Conservation (phyloP, 2,113 vertebrate species). For the Merops nubicus region DNA sequence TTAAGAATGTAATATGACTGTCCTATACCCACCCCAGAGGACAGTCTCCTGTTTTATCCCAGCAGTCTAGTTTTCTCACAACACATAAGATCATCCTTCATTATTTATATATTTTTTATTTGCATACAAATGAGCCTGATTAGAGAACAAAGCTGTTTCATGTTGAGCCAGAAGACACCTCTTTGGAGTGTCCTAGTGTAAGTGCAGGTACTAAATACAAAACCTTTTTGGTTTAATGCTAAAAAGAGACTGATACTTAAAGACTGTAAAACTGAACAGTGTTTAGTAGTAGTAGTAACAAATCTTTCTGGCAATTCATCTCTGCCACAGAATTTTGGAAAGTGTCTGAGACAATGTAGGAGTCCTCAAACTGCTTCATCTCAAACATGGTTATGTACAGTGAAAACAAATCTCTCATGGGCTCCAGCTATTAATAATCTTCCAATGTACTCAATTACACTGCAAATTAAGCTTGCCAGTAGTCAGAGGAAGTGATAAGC, state of each 20-base stretch:
- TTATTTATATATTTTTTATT: not conserved
- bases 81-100: not conserved
- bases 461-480: not conserved
- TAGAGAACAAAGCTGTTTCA: not conserved
- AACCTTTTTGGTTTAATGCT: not conserved
- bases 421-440: not conserved
- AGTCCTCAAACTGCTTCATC: not conserved
- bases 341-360: not conserved
- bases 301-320: not conserved
- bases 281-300: not conserved
- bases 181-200: not conserved
- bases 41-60: not conserved
- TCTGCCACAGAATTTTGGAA: slow-evolving; percentile 7
- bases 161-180: not conserved
- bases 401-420: not conserved
- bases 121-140: not conserved
- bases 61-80: not conserved
- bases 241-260: not conserved
- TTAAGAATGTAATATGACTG: not conserved
- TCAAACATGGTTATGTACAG: not conserved
- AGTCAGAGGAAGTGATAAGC: not conserved
- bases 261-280: not conserved
- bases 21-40: not conserved
- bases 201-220: not conserved
- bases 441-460: not conserved